A percentile compares a stretch with the other conserved stretches of the same genome.
These are phyloP conservation scores for Choloepus didactylus DNA, from an alignment of 2,797 vertebrate genomes.

Conservation along the genomic window DNA sequence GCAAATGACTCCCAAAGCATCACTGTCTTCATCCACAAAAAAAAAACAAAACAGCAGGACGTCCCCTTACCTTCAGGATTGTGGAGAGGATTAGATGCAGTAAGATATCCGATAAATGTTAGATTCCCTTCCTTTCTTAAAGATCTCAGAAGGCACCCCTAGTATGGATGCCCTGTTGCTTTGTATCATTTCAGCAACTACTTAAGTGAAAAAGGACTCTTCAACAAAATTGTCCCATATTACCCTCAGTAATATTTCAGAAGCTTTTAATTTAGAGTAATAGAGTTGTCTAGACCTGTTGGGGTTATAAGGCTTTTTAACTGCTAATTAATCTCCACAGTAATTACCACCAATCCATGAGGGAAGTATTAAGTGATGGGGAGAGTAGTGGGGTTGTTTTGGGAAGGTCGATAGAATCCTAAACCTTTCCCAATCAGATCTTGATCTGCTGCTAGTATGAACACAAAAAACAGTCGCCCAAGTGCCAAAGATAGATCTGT, in stretches of 20 bases:
- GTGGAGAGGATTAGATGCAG: not conserved
- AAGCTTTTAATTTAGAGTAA: slow-evolving; percentile 29
- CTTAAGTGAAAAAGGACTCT: not conserved
- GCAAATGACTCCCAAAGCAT: not conserved
- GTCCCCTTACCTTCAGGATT: not conserved
- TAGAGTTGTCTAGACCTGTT: not conserved
- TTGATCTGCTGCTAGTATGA: not conserved
- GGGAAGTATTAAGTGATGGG: not conserved
- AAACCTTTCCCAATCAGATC: not conserved
- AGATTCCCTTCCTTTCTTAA: not conserved
- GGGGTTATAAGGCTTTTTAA: not conserved
- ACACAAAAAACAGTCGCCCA: not conserved
- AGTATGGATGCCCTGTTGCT: not conserved
- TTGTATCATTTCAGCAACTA: slow-evolving; percentile 20
- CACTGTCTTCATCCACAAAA: slow-evolving; percentile 3
- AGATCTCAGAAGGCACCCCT: not conserved
- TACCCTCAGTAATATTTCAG: not conserved
- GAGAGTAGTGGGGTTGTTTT: not conserved
- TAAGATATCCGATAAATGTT: not conserved
- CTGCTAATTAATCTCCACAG: not conserved
- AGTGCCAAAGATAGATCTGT: not conserved
- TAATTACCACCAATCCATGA: not conserved
- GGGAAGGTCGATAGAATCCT: not conserved
- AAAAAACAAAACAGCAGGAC: not conserved
- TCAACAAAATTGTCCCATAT: slow-evolving; percentile 5